Evolutionary conservation across 2,113 vertebrate genomes (phyloP).

Genomic region (Scartelaos histophorus): DNA sequence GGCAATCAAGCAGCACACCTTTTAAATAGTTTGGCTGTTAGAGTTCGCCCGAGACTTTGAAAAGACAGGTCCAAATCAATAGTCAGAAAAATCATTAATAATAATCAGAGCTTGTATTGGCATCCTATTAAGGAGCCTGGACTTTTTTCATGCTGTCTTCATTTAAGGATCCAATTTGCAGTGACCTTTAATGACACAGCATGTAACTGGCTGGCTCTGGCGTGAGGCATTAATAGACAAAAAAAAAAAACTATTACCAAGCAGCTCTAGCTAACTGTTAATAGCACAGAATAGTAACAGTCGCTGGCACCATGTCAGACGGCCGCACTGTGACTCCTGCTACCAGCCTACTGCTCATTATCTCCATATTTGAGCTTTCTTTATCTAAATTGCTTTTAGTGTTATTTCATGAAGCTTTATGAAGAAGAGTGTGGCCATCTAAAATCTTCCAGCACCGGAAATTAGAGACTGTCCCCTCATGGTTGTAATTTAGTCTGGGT

Average conservation of each 20-base stretch:
- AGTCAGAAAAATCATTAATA: conserved; percentile 71
- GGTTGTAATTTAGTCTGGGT: conserved; percentile 43
- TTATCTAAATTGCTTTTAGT: conserved; percentile 49
- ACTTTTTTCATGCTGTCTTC: conserved; percentile 53
- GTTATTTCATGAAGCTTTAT: conserved; percentile 47
- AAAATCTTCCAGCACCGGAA: conserved; percentile 48
- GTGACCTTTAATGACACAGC: conserved; percentile 75
- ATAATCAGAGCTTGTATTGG: conserved; percentile 77
- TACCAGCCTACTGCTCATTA: conserved; percentile 26
- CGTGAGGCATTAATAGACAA: conserved; percentile 72
- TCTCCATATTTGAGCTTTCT: conserved; percentile 31
- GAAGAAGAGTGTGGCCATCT: conserved; percentile 29
- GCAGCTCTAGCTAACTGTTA: conserved; percentile 52
- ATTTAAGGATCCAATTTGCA: conserved; percentile 69
- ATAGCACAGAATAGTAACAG: conserved; percentile 47
- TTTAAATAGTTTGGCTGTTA: conserved; percentile 31
- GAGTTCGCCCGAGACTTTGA: conserved; percentile 36
- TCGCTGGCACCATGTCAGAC: conserved; percentile 44
- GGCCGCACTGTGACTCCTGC: conserved; percentile 28
- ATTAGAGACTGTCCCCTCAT: conserved; percentile 41
- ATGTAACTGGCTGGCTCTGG: conserved; percentile 63
- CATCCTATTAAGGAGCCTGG: conserved; percentile 62
- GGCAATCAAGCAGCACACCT: conserved; percentile 10
- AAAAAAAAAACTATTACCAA: conserved; percentile 60
- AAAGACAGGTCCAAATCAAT: conserved; percentile 67